phyloP scores from a whole-genome alignment of 2,797 vertebrate species.

The Scarus forsteni region DNA sequence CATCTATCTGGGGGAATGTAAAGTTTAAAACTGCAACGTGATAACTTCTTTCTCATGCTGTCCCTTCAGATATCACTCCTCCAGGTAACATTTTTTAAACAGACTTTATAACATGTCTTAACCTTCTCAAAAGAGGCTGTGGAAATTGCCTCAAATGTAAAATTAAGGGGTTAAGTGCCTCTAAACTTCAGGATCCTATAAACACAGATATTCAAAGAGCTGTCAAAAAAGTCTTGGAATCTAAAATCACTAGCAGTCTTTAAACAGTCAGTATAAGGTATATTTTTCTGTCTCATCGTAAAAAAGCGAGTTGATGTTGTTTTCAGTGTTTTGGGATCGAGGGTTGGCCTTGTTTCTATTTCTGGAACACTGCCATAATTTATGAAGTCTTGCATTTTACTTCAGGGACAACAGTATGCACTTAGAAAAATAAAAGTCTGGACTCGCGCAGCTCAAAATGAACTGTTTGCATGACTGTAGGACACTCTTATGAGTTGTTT shows the following conservation, averaged over 20 bases:
- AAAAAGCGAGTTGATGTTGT: constrained; percentile 48
- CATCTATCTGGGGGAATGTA: constrained; percentile 3
- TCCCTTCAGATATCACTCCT: constrained; percentile 3
- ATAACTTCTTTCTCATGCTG: neutral
- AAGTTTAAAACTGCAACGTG: constrained; percentile 18
- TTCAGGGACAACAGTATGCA: constrained; percentile 47
- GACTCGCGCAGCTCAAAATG: constrained; percentile 34
- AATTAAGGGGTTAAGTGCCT: neutral
- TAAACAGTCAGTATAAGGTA: constrained; percentile 4
- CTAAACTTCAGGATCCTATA: constrained; percentile 2
- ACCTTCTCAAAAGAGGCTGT: constrained; percentile 1
- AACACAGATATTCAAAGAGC: neutral
- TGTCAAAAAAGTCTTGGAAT: neutral
- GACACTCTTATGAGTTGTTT: constrained; percentile 13
- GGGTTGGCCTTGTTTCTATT: constrained; percentile 62
- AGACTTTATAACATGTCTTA: constrained; percentile 3
- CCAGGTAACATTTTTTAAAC: neutral
- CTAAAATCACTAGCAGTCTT: too few species aligned
- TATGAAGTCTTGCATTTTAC: constrained; percentile 60
- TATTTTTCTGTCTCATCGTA: constrained; percentile 38
- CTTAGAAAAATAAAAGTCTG: constrained; percentile 38
- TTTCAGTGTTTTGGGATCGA: constrained; percentile 42
- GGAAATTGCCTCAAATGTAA: constrained; percentile 6
- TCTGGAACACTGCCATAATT: constrained; percentile 65
- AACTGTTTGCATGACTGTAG: constrained; percentile 40